Evolutionary conservation across 2,888 invertebrate genomes (phyloP).

Genomic region (Odiellus spinosus): DNA sequence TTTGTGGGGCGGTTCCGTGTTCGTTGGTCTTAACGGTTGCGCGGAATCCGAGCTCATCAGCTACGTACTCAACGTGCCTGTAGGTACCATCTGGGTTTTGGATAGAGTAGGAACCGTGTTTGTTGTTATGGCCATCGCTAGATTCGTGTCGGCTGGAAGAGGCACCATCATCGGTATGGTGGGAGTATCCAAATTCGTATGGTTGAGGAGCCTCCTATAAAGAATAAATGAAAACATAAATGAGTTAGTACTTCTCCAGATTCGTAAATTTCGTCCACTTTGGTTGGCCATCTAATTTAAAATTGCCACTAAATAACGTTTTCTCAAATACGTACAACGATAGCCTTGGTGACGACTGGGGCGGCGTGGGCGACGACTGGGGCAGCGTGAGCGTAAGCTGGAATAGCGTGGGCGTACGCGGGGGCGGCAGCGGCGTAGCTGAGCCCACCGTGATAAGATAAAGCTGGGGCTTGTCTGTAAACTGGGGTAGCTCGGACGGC

Average conservation of each 20-base stretch:
- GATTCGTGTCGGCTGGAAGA: slow-evolving; percentile 1
- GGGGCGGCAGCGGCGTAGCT: background rate
- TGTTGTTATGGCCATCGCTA: background rate
- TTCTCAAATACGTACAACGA: too few relatives aligned
- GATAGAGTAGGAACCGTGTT: slow-evolving; percentile 4
- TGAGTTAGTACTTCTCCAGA: too few relatives aligned
- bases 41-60: slow-evolving; percentile 4
- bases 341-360: too few relatives aligned
- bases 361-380: too few relatives aligned
- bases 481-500: too few relatives aligned
- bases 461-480: too few relatives aligned
- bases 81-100: slow-evolving; percentile 3
- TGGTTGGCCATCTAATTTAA: too few relatives aligned
- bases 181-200: slow-evolving; percentile 4
- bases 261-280: too few relatives aligned
- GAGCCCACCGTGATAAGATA: too few relatives aligned
- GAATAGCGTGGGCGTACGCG: background rate
- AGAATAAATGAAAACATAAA: too few relatives aligned
- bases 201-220: slow-evolving; percentile 1
- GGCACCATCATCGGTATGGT: slow-evolving; percentile 2
- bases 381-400: too few relatives aligned
- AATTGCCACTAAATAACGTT: too few relatives aligned
- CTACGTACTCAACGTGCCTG: slow-evolving; percentile 5
- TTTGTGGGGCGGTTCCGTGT: slow-evolving; percentile 4
- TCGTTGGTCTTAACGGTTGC: slow-evolving; percentile 5